Percentiles rank a stretch among this genome's conserved stretches.
Conservation (phyloP, 2,888 invertebrate species). For the Theodoxus fluviatilis region DNA sequence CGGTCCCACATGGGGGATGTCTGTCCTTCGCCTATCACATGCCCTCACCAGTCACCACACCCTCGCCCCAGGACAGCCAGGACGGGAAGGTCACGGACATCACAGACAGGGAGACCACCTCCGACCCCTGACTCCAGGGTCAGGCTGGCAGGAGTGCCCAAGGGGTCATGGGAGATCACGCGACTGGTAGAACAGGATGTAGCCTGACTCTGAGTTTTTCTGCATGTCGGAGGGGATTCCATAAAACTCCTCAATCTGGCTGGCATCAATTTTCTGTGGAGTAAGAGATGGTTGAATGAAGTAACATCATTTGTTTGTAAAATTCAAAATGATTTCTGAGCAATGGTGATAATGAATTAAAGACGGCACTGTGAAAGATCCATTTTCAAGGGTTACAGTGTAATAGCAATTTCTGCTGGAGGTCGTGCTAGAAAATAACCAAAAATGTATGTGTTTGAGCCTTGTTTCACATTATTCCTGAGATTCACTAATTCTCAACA, state of each 20-base stretch:
- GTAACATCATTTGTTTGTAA: background rate
- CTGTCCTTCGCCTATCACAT: no score
- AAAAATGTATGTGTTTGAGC: no score
- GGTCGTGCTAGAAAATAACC: no score
- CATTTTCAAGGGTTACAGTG: background rate
- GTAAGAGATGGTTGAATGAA: background rate
- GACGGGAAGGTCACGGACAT: background rate
- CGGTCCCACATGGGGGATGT: no score
- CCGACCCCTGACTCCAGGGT: background rate
- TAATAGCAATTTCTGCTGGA: no score
- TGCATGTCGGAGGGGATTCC: conserved; percentile 98
- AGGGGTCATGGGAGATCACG: no score
- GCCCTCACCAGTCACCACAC: no score
- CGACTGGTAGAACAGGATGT: conserved; percentile 90
- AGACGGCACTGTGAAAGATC: background rate
- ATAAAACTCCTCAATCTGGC: conserved; percentile 99
- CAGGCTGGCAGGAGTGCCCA: conserved; percentile 5
- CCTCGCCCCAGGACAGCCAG: background rate
- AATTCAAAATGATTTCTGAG: background rate
- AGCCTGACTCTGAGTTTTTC: conserved; percentile 99
- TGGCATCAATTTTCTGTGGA: conserved; percentile 97
- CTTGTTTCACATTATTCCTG: no score
- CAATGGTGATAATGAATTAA: background rate
- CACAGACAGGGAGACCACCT: background rate
- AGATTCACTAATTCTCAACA: no score